A percentile compares a stretch with the other conserved stretches of the same genome.
Conservation (phyloP, 2,113 vertebrate genomes). For the Eurypyga helias region DNA sequence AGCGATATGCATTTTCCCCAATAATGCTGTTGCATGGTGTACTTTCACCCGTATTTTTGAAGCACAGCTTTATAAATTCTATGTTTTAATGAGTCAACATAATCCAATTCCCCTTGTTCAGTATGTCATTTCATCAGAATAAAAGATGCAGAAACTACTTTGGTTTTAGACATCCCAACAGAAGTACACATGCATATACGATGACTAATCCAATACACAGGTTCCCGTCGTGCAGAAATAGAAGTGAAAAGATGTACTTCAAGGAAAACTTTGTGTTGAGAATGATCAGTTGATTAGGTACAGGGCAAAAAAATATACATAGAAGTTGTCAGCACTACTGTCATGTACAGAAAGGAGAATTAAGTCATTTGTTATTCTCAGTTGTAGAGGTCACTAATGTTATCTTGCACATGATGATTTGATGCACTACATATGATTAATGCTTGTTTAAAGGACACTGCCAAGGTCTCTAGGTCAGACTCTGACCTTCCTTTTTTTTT, state of each 20-base stretch:
- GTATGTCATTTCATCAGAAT: neutral
- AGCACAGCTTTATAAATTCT: neutral
- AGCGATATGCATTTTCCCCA: neutral
- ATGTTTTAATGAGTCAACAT: neutral
- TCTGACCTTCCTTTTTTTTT: constrained; percentile 24
- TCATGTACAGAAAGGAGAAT: constrained; percentile 60
- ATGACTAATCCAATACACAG: neutral
- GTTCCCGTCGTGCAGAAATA: neutral
- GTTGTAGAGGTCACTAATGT: constrained; percentile 53
- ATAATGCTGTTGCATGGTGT: neutral
- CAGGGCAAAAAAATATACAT: constrained; percentile 34
- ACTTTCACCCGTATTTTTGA: neutral
- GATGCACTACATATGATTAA: constrained; percentile 61
- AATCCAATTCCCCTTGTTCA: neutral
- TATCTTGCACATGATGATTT: constrained; percentile 60
- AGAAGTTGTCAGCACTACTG: constrained; percentile 54
- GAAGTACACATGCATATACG: neutral
- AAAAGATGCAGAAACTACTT: neutral
- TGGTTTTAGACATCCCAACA: neutral
- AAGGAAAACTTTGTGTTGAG: neutral
- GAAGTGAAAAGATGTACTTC: neutral
- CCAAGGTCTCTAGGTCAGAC: constrained; percentile 60
- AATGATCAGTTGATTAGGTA: constrained; percentile 35
- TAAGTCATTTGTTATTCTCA: constrained; percentile 50
- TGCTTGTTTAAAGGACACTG: constrained; percentile 67